These are phyloP conservation scores for Larimichthys crocea DNA, from an alignment of 2,113 vertebrate species.

Conservation along the genomic window DNA sequence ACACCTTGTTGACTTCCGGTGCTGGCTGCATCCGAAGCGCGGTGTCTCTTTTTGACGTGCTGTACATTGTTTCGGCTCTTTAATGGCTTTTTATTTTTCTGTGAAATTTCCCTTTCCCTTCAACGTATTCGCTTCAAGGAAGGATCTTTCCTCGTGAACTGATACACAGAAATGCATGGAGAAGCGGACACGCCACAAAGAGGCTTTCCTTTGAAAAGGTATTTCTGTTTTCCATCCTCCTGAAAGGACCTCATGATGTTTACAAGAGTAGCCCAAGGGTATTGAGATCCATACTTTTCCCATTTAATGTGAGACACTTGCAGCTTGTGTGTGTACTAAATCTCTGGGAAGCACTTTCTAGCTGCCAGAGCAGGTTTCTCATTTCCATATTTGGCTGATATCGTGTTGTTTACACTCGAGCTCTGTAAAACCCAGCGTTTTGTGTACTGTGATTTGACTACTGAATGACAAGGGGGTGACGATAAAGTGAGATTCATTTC, in stretches of 20 bases:
- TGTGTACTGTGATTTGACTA: conserved; percentile 3
- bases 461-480: background rate
- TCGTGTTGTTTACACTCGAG: conserved; percentile 1
- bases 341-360: conserved; percentile 3
- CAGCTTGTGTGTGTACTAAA: background rate
- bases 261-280: background rate
- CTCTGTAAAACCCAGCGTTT: conserved; percentile 2
- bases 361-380: conserved; percentile 8
- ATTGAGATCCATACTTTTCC: conserved; percentile 6
- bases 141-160: background rate
- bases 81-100: background rate
- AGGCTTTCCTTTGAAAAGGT: background rate
- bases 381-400: conserved; percentile 1
- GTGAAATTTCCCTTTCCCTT: background rate
- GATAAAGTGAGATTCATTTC: background rate
- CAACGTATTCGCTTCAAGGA: background rate
- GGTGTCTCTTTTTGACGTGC: background rate
- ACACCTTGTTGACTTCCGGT: background rate
- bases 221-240: background rate
- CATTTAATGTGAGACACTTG: conserved; percentile 14
- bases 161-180: background rate
- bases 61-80: conserved; percentile 9
- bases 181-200: background rate
- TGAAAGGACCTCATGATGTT: conserved; percentile 5
- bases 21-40: background rate